These are phyloP conservation scores for Callorhinus ursinus DNA, from an alignment of 2,113 vertebrate genomes.

Conservation along the genomic window DNA sequence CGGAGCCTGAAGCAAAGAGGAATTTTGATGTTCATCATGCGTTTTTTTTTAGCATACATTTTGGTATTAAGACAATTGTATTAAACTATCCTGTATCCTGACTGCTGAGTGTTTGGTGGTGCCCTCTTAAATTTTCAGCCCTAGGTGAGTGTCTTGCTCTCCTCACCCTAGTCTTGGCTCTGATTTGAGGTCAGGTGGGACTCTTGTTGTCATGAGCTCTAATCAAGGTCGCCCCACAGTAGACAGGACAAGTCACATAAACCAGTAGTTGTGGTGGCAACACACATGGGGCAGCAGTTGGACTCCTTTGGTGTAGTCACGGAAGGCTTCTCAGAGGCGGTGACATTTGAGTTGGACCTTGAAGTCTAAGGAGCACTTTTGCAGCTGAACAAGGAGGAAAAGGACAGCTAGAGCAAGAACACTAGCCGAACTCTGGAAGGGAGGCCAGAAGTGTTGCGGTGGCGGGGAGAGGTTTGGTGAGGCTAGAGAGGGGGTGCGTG, in stretches of 20 bases:
- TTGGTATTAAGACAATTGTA: neutral
- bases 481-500: fast-evolving
- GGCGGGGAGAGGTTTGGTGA: neutral
- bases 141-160: neutral
- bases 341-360: neutral
- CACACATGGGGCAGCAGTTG: neutral
- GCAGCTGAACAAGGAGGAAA: neutral
- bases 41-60: neutral
- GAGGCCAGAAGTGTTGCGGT: neutral
- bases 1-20: neutral
- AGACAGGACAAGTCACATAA: fast-evolving
- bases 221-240: neutral
- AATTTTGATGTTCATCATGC: neutral
- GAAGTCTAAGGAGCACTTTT: neutral
- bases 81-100: neutral
- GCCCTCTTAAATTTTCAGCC: neutral
- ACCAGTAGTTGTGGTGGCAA: neutral
- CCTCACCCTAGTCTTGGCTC: neutral
- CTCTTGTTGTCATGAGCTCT: neutral
- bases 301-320: neutral
- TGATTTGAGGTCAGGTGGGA: neutral
- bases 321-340: neutral
- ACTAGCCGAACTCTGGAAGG: neutral
- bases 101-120: neutral
- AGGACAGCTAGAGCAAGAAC: neutral